Evolutionary conservation across 1,140 invertebrate species (phyloP).

Genomic region (Asobara japonica): DNA sequence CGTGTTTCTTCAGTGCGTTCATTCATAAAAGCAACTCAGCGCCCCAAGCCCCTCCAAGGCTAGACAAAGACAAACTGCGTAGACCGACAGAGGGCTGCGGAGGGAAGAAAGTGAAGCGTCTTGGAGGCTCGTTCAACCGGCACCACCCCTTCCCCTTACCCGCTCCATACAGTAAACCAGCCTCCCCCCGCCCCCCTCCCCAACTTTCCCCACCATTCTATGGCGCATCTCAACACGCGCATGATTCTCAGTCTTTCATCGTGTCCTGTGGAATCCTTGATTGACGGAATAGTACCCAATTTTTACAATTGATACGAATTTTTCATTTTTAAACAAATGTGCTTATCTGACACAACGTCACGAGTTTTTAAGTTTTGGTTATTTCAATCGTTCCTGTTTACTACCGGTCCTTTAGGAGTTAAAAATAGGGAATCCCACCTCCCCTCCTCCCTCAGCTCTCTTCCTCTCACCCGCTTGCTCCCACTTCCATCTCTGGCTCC

Average conservation of each 20-base stretch:
- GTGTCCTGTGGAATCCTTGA: neutral
- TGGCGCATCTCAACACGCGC: neutral
- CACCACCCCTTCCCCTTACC: neutral
- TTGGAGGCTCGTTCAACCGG: constrained; percentile 8
- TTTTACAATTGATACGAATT: neutral
- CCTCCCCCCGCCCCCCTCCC: constrained; percentile 12
- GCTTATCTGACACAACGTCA: neutral
- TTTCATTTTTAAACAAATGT: neutral
- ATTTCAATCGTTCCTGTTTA: neutral
- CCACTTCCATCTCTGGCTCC: no score
- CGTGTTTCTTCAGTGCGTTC: constrained; percentile 52
- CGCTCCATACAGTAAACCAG: neutral
- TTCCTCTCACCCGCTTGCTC: no score
- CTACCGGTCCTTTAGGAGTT: neutral
- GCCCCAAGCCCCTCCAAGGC: constrained; percentile 9
- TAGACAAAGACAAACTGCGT: constrained; percentile 15
- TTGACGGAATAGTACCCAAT: neutral
- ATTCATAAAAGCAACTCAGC: constrained; percentile 61
- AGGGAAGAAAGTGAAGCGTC: constrained; percentile 28
- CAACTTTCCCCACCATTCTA: neutral
- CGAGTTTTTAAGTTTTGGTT: neutral
- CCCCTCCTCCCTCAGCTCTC: neutral
- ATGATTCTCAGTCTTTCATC: neutral
- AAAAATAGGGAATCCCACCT: neutral
- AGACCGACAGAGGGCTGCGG: constrained; percentile 19